These are phyloP conservation scores for Erethizon dorsatum DNA, from an alignment of 2,797 vertebrate genomes.

Conservation along the genomic window DNA sequence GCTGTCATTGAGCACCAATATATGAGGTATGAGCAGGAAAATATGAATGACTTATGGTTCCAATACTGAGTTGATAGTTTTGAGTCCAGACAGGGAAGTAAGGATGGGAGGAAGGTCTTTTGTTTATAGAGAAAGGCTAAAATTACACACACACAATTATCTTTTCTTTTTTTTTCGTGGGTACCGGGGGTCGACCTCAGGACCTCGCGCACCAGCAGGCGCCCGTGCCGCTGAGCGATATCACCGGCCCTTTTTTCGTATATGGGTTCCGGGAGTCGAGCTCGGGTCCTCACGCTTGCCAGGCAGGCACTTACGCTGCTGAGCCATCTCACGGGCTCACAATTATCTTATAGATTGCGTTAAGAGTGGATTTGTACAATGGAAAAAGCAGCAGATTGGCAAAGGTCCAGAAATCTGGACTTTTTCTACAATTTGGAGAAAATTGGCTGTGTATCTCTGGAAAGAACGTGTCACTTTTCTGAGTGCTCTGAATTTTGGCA, in stretches of 20 bases:
- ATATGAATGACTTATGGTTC: background rate
- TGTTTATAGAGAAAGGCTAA: background rate
- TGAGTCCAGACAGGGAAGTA: background rate
- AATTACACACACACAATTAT: background rate
- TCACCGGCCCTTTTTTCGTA: too few relatives aligned
- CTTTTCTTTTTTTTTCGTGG: background rate
- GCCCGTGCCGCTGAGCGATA: too few relatives aligned
- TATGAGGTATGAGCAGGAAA: background rate
- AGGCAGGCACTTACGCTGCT: too few relatives aligned
- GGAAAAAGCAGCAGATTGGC: background rate
- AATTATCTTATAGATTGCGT: background rate
- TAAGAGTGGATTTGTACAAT: background rate
- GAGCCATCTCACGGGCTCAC: too few relatives aligned
- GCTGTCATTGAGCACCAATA: background rate
- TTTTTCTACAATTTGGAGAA: conserved; percentile 49
- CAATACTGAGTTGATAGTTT: background rate
- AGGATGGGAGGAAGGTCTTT: background rate
- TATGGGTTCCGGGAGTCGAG: too few relatives aligned
- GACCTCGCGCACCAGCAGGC: too few relatives aligned
- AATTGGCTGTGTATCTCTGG: background rate
- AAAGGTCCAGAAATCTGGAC: background rate
- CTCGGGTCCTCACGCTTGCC: too few relatives aligned
- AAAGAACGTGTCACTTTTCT: conserved; percentile 49
- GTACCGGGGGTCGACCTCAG: too few relatives aligned
- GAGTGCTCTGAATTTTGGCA: conserved; percentile 60